A percentile compares a stretch with the other conserved stretches of the same genome.
These are phyloP conservation scores for Tiphia femorata DNA, from an alignment of 2,888 invertebrate species.

Conservation along the genomic window DNA sequence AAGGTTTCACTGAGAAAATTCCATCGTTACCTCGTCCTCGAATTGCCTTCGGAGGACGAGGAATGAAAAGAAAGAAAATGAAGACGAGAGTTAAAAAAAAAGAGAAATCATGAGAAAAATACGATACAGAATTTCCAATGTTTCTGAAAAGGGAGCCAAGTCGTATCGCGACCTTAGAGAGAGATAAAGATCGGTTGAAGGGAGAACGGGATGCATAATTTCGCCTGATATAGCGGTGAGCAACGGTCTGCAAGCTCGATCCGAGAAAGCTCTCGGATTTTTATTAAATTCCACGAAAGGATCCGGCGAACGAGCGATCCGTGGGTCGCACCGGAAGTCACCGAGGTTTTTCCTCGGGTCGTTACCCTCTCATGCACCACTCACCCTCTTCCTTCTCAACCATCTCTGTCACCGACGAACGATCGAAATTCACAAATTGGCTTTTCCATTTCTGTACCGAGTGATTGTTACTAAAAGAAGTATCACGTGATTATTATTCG, in stretches of 20 bases:
- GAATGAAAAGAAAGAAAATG: not conserved
- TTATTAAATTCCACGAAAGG: slow-evolving; percentile 38
- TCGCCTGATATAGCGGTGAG: slow-evolving; percentile 11
- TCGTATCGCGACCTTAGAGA: not conserved
- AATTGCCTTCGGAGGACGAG: not conserved
- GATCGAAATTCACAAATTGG: not conserved
- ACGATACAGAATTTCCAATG: too few species aligned
- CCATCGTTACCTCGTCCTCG: too few species aligned
- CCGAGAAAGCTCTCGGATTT: slow-evolving; percentile 30
- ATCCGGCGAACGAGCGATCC: slow-evolving; percentile 7
- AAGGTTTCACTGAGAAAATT: too few species aligned
- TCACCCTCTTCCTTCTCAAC: not conserved
- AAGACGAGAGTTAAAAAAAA: too few species aligned
- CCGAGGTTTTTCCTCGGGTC: slow-evolving; percentile 12
- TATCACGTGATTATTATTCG: too few species aligned
- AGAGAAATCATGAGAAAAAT: slow-evolving; percentile 7
- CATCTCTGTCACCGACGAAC: not conserved
- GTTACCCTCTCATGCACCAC: not conserved
- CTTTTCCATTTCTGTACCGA: too few species aligned
- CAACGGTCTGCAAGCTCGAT: slow-evolving; percentile 15
- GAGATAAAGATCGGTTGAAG: too few species aligned
- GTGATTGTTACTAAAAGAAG: too few species aligned
- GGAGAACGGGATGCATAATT: slow-evolving; percentile 27
- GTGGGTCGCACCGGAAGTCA: slow-evolving; percentile 20
- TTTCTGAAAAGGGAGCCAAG: slow-evolving; percentile 4